Conservation (phyloP, 2,113 vertebrate genomes). For the Erythrolamprus reginae region DNA sequence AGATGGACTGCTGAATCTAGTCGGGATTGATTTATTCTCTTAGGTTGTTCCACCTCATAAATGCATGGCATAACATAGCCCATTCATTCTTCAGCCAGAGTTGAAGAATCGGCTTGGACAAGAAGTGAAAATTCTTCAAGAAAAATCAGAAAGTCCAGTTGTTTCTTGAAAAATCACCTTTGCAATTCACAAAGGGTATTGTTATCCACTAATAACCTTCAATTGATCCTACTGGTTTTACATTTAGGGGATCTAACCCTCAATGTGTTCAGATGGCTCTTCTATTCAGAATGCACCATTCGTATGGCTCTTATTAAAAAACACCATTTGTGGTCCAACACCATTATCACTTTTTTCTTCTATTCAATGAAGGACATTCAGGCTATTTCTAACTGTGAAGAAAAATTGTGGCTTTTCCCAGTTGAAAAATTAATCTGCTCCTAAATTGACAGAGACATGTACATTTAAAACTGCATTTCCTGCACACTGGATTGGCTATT, state of each 20-base stretch:
- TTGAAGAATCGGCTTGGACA: no score
- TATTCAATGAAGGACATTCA: not conserved
- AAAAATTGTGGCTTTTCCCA: not conserved
- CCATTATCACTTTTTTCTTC: not conserved
- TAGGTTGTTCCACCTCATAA: no score
- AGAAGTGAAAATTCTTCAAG: no score
- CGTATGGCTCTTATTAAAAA: not conserved
- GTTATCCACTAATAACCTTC: not conserved
- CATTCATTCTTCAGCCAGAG: no score
- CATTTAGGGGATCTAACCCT: not conserved
- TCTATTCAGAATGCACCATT: not conserved
- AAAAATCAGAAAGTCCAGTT: no score
- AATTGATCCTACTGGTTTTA: not conserved
- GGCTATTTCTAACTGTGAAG: not conserved
- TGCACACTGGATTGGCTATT: conserved; percentile 29
- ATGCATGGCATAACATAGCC: no score
- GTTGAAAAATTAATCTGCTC: not conserved
- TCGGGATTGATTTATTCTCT: no score
- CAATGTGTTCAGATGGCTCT: not conserved
- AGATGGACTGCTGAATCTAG: no score
- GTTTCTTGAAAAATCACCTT: no score
- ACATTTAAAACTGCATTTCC: conserved; percentile 29
- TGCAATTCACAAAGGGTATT: not conserved
- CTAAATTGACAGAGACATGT: not conserved
- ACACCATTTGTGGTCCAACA: not conserved